Evolutionary conservation across 2,113 vertebrate species (phyloP).

Genomic region (Erythrocercus mccallii): DNA sequence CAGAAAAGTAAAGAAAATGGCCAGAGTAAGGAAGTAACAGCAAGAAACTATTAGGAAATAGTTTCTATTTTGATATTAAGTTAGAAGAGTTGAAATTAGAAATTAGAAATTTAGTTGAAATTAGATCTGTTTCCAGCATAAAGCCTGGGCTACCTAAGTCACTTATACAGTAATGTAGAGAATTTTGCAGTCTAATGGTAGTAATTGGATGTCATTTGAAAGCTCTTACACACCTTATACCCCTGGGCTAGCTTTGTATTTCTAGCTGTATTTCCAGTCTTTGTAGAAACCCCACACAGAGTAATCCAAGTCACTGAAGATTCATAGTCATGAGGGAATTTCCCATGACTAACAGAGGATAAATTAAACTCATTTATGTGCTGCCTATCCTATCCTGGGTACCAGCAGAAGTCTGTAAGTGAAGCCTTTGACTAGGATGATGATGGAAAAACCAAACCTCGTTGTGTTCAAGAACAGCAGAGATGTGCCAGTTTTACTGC

Average conservation of each 20-base stretch:
- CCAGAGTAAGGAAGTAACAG: background rate
- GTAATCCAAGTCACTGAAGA: background rate
- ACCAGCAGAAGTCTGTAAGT: background rate
- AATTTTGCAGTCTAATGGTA: background rate
- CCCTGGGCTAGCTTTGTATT: background rate
- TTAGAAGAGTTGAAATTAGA: background rate
- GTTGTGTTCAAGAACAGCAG: background rate
- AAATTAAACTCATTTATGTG: background rate
- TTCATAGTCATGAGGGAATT: background rate
- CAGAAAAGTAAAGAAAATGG: background rate
- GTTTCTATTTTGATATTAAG: background rate
- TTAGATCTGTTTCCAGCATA: background rate
- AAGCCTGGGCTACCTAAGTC: background rate
- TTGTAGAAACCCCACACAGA: background rate
- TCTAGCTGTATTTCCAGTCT: background rate
- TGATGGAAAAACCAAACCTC: background rate
- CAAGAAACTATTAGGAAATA: background rate
- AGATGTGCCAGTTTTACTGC: background rate
- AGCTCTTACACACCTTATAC: background rate
- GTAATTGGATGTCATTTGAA: background rate
- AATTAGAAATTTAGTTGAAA: too few relatives aligned
- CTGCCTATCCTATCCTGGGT: background rate
- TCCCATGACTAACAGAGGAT: background rate
- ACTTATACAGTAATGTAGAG: background rate
- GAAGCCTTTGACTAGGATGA: background rate